Percentiles rank a stretch among this genome's conserved stretches.
Evolutionary conservation across 2,888 invertebrate genomes (phyloP).

Genomic region (Eustalomyia histrio): DNA sequence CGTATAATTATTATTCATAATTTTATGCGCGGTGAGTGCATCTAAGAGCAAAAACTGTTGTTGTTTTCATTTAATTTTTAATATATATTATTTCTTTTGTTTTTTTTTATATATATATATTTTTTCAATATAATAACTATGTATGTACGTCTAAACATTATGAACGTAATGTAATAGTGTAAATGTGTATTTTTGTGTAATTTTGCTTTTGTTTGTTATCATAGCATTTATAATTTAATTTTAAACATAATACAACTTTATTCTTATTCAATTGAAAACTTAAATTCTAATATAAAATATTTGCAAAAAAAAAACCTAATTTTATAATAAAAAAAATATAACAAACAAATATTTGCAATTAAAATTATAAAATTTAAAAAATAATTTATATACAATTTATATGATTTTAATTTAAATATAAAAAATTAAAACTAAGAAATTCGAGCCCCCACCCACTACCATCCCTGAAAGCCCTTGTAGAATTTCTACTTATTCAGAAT

Average conservation of each 20-base stretch:
- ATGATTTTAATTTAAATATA: slow-evolving; percentile 16
- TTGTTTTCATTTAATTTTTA: slow-evolving; percentile 65
- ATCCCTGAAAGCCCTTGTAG: slow-evolving; percentile 31
- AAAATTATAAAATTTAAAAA: slow-evolving; percentile 45
- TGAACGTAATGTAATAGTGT: slow-evolving; percentile 60
- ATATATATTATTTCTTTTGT: slow-evolving; percentile 67
- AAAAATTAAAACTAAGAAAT: slow-evolving; percentile 32
- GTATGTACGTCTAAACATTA: slow-evolving; percentile 58
- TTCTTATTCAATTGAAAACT: slow-evolving; percentile 57
- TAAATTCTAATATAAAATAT: slow-evolving; percentile 59
- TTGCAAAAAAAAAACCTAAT: slow-evolving; percentile 41
- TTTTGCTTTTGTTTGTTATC: slow-evolving; percentile 47
- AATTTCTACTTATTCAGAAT: slow-evolving; percentile 11
- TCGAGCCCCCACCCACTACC: slow-evolving; percentile 34
- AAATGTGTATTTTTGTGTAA: slow-evolving; percentile 51
- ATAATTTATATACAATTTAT: slow-evolving; percentile 57
- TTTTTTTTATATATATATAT: slow-evolving; percentile 67
- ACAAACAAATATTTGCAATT: slow-evolving; percentile 52
- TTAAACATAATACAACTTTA: slow-evolving; percentile 63
- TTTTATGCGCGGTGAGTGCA: slow-evolving; percentile 73
- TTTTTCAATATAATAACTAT: slow-evolving; percentile 63
- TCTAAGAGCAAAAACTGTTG: slow-evolving; percentile 77
- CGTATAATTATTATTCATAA: slow-evolving; percentile 59
- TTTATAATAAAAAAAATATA: slow-evolving; percentile 49
- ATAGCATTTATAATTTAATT: slow-evolving; percentile 56